Evolutionary conservation across 2,797 vertebrate species (phyloP), one percentile per base, ranked within the genome.

Genomic region (Hippocampus kuda): DNA sequence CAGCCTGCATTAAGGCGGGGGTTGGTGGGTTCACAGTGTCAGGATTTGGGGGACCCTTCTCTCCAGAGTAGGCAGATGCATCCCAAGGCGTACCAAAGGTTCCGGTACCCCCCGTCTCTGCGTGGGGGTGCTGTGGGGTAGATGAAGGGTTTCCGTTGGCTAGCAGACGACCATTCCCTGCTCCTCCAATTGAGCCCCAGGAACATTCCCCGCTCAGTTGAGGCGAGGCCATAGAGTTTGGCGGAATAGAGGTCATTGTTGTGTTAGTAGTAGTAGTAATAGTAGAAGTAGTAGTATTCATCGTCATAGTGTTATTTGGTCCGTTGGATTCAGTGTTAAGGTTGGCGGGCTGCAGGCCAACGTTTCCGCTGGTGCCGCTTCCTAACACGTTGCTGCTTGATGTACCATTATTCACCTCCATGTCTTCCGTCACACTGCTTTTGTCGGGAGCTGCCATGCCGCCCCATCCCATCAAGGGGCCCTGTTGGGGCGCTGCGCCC

Each of bases 181-280:
- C 27, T 90, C 91, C 94, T 91, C 92, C 92, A 89, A 87, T 76
- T 79, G 87, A 81, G 72, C 93, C 94, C 92, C 92, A 87, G 62
- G 93, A 91, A 92, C 93, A 94, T 88, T 92, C 91, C 87, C 94
- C 94, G 8, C 79, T 92, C 81, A 92, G 91, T 81, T 94, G 94
- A 91, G 92, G 88, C 81, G 93, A 95, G 92, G 94, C 91, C 86
- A 92, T 93, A 90, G 94, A 94, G 95, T 97, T 97, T 94, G 96
- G 94, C 96, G 95, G 95, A 94, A 92, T 95, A 94, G 97, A 99
- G 95, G 94, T 97, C 93, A 95, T 92, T 91, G 93, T 93, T 86
- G 87, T 78, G 91, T 98, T 96, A 88, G 86, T 88, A 95, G 90
- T 92, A 90, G 86, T 84, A 73, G 81, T 92, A 90, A 85, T 84